Base-by-base conservation (phyloP, 2,797 vertebrate genomes). In the Mormyrus hasselquistii region DNA sequence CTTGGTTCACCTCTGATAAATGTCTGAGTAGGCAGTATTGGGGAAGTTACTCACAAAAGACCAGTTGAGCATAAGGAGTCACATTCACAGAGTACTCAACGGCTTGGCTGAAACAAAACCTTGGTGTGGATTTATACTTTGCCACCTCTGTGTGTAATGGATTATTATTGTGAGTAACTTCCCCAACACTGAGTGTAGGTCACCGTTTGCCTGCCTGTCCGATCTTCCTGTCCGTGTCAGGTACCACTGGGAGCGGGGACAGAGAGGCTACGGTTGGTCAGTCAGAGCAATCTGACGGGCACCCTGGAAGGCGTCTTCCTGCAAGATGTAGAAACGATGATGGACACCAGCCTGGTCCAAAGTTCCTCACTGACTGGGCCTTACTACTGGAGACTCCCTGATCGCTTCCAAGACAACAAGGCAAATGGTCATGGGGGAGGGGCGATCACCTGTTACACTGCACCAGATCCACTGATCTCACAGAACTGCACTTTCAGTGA, bases 351-450 rank as follows among this genome's bases (percentile, higher is more conserved):
- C 4, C 92, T 94, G 2, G 91, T 98, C 38, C 94, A 94, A 88
- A 93, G 90, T 52, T 91, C 94, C 8, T 83, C 94, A 50, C 93
- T 94, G 0, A 89, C 91, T 0, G 97, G 96, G 2, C 96, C 97
- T 0, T 96, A 97, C 90, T 99, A 99, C 93, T 99, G 98, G 98
- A 95, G 93, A 49, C 93, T 99, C 1, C 97, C 98, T 0, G 8
- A 89, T 0, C 95, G 94, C 1, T 99, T 97, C 87, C 94, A 97
- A 87, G 96, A 97, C 55, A 94, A 95, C 73, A 96, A 98, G 97
- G 98, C 99, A 91, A 82, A 41, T 12, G 16, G 8, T 19, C 9
- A n/a, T 41, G 6, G 57, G 65, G 69, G 76, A 1, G 76, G 76
- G 41, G 41, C 2, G 8, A 10, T 8, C 86, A 59, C 34, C 8